These are phyloP conservation scores for Aurelia coerulea DNA, from an alignment of 30 jellyfish, hydroid and myxozoan species.

Conservation along the genomic window DNA sequence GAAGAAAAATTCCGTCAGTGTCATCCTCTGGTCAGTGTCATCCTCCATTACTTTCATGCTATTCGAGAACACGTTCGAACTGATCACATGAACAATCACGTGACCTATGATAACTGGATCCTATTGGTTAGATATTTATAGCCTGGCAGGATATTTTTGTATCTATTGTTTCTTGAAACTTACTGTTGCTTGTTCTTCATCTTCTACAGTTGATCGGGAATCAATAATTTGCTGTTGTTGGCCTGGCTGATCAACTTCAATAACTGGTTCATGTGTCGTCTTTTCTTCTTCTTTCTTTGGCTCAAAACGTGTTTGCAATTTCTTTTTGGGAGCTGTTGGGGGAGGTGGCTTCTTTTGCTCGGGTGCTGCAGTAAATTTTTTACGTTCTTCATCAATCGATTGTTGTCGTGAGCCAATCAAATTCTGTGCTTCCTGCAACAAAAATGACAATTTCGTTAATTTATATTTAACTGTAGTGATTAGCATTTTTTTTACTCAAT, in stretches of 20 bases:
- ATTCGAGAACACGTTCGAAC: no score
- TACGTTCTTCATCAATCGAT: conserved; percentile 47
- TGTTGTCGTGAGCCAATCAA: conserved; percentile 27
- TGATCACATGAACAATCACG: no score
- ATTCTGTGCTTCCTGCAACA: conserved; percentile 58
- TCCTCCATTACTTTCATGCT: no score
- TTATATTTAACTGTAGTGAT: not conserved
- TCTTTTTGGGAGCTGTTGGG: conserved; percentile 22
- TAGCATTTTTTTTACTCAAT: no score
- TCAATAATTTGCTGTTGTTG: no score
- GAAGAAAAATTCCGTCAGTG: no score
- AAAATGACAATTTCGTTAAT: not conserved
- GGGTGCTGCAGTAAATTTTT: conserved; percentile 41
- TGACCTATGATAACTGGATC: no score
- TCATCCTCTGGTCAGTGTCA: no score
- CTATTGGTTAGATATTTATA: no score
- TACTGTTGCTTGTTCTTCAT: not conserved
- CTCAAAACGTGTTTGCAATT: conserved; percentile 11
- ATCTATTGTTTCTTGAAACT: no score
- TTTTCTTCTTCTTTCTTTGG: not conserved
- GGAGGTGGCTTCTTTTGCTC: conserved; percentile 43
- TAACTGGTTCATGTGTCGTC: not conserved
- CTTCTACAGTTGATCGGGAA: not conserved
- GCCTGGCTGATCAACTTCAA: not conserved
- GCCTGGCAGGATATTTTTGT: no score